Evolutionary conservation across 2,797 vertebrate genomes (phyloP).

Genomic region (Oreochromis mossambicus): DNA sequence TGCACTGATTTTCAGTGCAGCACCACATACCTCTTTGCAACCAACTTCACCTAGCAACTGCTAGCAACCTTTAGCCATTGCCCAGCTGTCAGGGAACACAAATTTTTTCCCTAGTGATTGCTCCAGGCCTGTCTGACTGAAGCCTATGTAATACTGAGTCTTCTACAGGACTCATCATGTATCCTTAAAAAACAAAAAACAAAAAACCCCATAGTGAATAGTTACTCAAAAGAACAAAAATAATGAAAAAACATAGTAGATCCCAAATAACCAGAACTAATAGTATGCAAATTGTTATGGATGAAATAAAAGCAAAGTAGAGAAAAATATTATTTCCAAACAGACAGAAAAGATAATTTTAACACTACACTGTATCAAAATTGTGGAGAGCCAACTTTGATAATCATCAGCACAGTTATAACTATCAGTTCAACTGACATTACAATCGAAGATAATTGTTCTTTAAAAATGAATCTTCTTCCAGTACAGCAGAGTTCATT

Average conservation of each 20-base stretch:
- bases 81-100: neutral
- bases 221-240: neutral
- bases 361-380: neutral
- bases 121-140: neutral
- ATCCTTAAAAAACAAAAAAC: neutral
- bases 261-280: neutral
- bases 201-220: neutral
- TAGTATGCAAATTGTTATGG: neutral
- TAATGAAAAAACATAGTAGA: neutral
- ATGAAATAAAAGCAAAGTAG: neutral
- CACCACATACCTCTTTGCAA: neutral
- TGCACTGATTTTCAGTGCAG: neutral
- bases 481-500: slow-evolving; percentile 7
- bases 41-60: neutral
- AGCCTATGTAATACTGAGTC: neutral
- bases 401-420: neutral
- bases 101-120: neutral
- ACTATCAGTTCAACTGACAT: neutral
- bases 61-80: neutral
- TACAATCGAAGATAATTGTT: neutral
- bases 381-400: neutral
- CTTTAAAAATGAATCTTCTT: neutral
- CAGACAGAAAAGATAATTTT: neutral
- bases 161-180: neutral
- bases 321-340: neutral